These are phyloP conservation scores for Drosophila niveifrons DNA, from an alignment of 2,888 invertebrate species.

Conservation along the genomic window DNA sequence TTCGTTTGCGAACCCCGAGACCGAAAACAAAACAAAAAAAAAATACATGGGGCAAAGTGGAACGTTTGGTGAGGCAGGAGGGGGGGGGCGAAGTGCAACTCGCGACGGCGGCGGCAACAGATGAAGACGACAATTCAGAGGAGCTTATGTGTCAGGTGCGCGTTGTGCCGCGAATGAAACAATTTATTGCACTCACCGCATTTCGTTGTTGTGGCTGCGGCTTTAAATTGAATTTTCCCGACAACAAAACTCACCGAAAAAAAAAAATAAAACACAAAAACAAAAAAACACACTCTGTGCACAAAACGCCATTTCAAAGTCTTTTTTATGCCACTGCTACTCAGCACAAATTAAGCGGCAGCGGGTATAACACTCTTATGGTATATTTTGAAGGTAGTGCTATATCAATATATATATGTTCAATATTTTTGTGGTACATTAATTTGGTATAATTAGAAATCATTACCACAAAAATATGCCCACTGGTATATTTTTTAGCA, in stretches of 20 bases:
- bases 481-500: too few species aligned
- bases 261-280: not conserved
- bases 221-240: slow-evolving; percentile 70
- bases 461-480: too few species aligned
- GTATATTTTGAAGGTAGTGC: too few species aligned
- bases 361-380: too few species aligned
- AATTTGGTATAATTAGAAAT: too few species aligned
- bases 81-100: not conserved
- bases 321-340: slow-evolving; percentile 13
- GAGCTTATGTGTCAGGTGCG: slow-evolving; percentile 78
- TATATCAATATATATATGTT: too few species aligned
- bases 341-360: not conserved
- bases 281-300: slow-evolving; percentile 16
- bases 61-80: too few species aligned
- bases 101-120: slow-evolving; percentile 29
- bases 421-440: too few species aligned
- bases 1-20: not conserved
- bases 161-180: slow-evolving; percentile 74
- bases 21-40: not conserved
- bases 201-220: slow-evolving; percentile 42
- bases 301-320: slow-evolving; percentile 47
- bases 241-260: slow-evolving; percentile 15
- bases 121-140: slow-evolving; percentile 75
- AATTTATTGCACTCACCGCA: slow-evolving; percentile 70
- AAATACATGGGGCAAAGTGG: too few species aligned